These are phyloP conservation scores for Lucinisca nassula DNA, from an alignment of 2,888 invertebrate genomes.

Conservation along the genomic window DNA sequence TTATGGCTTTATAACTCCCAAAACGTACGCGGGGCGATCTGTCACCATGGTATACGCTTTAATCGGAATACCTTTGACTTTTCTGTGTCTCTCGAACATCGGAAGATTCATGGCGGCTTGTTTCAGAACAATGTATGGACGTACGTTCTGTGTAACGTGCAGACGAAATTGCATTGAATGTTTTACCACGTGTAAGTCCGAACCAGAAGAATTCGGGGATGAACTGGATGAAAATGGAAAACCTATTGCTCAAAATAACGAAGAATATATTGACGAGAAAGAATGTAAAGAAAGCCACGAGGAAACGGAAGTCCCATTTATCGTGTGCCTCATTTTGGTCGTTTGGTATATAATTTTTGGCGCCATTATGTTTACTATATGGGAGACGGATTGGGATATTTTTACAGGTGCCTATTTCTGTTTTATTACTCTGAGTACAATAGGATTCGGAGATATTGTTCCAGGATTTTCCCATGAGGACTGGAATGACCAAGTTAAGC, in stretches of 20 bases:
- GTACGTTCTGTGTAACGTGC: constrained; percentile 64
- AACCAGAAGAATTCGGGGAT: background rate
- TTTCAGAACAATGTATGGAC: constrained; percentile 93
- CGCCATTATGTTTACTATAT: constrained; percentile 95
- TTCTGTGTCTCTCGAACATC: constrained; percentile 97
- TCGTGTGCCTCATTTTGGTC: constrained; percentile 96
- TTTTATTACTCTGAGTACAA: constrained; percentile 88
- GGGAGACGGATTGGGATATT: constrained; percentile 98
- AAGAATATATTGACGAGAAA: constrained; percentile 1
- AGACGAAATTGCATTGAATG: background rate
- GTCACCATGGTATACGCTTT: constrained; percentile 83
- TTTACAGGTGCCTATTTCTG: constrained; percentile 91
- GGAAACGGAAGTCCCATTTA: constrained; percentile 92
- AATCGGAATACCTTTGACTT: constrained; percentile 86
- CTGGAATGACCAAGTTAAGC: constrained; percentile 84
- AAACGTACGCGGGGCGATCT: constrained; percentile 78
- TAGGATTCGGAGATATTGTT: constrained; percentile 88
- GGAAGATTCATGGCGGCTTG: constrained; percentile 97
- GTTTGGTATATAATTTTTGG: constrained; percentile 96
- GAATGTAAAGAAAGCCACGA: constrained; percentile 20
- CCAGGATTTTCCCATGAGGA: constrained; percentile 86
- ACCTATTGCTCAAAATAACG: background rate
- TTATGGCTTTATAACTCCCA: constrained; percentile 83
- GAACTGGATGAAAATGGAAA: background rate
- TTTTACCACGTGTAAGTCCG: background rate